A percentile compares a stretch with the other conserved stretches of the same genome.
Conservation (phyloP, 1,140 invertebrate species). For the Danaus melanippus region DNA sequence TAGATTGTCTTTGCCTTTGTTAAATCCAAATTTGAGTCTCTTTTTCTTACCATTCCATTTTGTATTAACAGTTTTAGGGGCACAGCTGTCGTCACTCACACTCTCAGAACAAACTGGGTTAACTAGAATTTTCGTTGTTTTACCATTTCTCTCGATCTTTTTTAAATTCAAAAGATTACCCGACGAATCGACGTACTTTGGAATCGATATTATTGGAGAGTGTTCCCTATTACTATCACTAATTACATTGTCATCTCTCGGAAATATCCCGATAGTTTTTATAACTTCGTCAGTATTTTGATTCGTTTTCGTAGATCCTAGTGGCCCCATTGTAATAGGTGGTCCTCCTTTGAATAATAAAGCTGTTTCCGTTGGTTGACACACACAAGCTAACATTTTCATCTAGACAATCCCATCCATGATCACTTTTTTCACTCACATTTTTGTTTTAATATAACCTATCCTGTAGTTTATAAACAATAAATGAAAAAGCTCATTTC, state of each 20-base stretch:
- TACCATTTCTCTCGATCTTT: conserved; percentile 61
- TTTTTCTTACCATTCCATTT: conserved; percentile 67
- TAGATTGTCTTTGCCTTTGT: conserved; percentile 35
- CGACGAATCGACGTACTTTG: conserved; percentile 43
- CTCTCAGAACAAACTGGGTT: conserved; percentile 62
- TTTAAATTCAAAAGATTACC: conserved; percentile 58
- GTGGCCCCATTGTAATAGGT: conserved; percentile 62
- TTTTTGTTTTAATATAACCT: conserved; percentile 34
- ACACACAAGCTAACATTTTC: conserved; percentile 76
- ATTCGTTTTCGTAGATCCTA: conserved; percentile 48
- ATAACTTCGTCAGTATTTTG: conserved; percentile 39
- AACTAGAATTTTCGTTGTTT: conserved; percentile 66
- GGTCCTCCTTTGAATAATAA: conserved; percentile 68
- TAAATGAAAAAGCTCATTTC: conserved; percentile 12
- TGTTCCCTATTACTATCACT: conserved; percentile 47
- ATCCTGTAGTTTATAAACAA: conserved; percentile 8
- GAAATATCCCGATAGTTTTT: conserved; percentile 48
- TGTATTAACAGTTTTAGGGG: conserved; percentile 40
- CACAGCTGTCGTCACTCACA: conserved; percentile 56
- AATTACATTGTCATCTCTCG: conserved; percentile 37
- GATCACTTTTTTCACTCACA: conserved; percentile 48
- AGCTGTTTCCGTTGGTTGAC: conserved; percentile 73
- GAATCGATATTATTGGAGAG: conserved; percentile 43
- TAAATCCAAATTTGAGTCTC: conserved; percentile 44
- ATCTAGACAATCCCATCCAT: conserved; percentile 35